Percentiles rank a stretch among this genome's conserved stretches.
Evolutionary conservation across 2,888 invertebrate genomes (phyloP).

Genomic region (Aphelenchoides bicaudatus): DNA sequence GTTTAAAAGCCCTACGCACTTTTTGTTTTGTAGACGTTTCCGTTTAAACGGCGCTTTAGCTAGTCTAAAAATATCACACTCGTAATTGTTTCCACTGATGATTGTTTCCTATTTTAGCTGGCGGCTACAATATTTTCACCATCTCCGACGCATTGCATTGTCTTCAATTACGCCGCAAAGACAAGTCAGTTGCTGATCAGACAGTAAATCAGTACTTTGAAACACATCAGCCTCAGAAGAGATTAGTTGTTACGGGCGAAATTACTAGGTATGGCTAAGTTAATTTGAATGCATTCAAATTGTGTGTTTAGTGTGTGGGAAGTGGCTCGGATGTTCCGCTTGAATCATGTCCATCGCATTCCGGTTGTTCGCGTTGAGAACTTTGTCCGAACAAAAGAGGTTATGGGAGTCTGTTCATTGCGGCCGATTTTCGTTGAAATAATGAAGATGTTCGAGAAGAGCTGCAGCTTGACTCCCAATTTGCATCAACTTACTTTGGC

Average conservation of each 20-base stretch:
- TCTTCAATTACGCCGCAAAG: conserved; percentile 36
- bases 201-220: conserved; percentile 31
- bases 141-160: conserved; percentile 48
- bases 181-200: conserved; percentile 21
- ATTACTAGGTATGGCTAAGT: conserved; percentile 15
- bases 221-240: conserved; percentile 20
- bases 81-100: background rate
- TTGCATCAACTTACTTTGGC: conserved; percentile 44
- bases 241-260: conserved; percentile 22
- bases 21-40: no score
- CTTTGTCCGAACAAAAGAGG: conserved; percentile 27
- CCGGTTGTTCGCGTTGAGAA: conserved; percentile 43
- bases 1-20: background rate
- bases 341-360: conserved; percentile 54
- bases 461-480: conserved; percentile 44
- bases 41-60: background rate
- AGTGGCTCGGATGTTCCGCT: conserved; percentile 48
- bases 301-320: conserved; percentile 50
- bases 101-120: conserved; percentile 12
- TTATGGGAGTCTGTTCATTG: conserved; percentile 47
- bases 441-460: conserved; percentile 50
- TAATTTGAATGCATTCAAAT: background rate
- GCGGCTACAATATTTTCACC: conserved; percentile 39
- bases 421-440: conserved; percentile 49
- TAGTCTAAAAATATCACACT: background rate